Conservation (phyloP, 2,888 invertebrate genomes). For the Flexamia atlantica region DNA sequence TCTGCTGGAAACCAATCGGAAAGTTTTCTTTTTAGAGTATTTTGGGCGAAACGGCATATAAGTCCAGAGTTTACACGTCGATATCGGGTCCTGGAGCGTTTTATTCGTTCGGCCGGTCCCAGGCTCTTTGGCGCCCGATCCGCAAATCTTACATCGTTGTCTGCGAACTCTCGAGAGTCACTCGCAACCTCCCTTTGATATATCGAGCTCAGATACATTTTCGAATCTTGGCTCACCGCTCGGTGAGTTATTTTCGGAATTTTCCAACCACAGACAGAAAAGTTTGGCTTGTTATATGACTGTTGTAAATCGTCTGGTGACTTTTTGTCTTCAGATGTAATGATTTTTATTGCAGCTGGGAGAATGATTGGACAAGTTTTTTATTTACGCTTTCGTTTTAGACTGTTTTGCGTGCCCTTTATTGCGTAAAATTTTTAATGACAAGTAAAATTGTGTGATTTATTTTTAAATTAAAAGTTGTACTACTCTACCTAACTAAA, state of each 20-base stretch:
- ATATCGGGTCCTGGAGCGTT: background rate
- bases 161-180: background rate
- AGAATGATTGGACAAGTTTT: conserved; percentile 42
- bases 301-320: conserved; percentile 38
- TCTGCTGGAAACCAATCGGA: conserved; percentile 49
- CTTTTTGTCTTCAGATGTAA: conserved; percentile 42
- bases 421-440: too few relatives aligned
- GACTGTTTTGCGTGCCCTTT: background rate
- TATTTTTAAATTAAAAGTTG: too few relatives aligned
- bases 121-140: conserved; percentile 2
- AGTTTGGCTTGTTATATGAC: conserved; percentile 48
- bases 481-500: too few relatives aligned
- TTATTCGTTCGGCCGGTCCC: conserved; percentile 25
- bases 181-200: background rate
- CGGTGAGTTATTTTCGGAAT: conserved; percentile 22
- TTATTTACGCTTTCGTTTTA: background rate
- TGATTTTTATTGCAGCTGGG: conserved; percentile 44
- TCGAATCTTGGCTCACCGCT: conserved; percentile 33
- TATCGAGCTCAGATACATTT: conserved; percentile 17
- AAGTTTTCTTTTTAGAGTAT: conserved; percentile 36
- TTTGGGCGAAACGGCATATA: conserved; percentile 27
- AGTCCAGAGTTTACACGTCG: conserved; percentile 11
- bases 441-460: too few relatives aligned
- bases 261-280: conserved; percentile 18
- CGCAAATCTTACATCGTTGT: background rate